These are phyloP conservation scores for Ashinkailepas kermadecensis DNA, from an alignment of 2,888 invertebrate species.

Conservation along the genomic window DNA sequence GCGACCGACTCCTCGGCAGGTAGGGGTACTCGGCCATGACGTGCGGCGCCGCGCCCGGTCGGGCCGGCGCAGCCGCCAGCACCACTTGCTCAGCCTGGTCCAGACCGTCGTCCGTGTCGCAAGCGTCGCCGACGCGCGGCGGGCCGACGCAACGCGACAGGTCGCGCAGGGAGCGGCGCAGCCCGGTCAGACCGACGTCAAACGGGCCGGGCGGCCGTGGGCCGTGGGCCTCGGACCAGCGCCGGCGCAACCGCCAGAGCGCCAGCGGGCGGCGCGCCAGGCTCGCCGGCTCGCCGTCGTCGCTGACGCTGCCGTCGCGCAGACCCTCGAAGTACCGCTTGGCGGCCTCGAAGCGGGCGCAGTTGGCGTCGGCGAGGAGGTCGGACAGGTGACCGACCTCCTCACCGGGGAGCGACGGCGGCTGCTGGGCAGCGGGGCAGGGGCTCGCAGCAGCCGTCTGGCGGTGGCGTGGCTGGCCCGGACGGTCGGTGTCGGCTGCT, in stretches of 20 bases:
- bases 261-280: not conserved
- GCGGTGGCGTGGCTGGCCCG: not conserved
- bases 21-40: slow-evolving; percentile 9
- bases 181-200: not conserved
- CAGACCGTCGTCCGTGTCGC: not conserved
- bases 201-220: not conserved
- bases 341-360: not conserved
- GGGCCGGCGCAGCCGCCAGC: not conserved
- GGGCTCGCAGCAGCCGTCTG: not conserved
- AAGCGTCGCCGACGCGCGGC: not conserved
- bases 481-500: not conserved
- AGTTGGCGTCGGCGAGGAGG: not conserved
- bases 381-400: not conserved
- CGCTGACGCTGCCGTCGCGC: not conserved
- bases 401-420: not conserved
- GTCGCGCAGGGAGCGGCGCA: not conserved
- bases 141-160: not conserved
- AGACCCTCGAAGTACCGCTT: slow-evolving; percentile 2
- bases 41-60: not conserved
- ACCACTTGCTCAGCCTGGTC: not conserved
- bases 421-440: not conserved
- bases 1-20: not conserved
- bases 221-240: not conserved
- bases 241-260: not conserved
- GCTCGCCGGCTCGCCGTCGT: not conserved